Evolutionary conservation across 1,140 invertebrate species (phyloP), one percentile per base, ranked within the genome.

Genomic region (Myzus persicae): DNA sequence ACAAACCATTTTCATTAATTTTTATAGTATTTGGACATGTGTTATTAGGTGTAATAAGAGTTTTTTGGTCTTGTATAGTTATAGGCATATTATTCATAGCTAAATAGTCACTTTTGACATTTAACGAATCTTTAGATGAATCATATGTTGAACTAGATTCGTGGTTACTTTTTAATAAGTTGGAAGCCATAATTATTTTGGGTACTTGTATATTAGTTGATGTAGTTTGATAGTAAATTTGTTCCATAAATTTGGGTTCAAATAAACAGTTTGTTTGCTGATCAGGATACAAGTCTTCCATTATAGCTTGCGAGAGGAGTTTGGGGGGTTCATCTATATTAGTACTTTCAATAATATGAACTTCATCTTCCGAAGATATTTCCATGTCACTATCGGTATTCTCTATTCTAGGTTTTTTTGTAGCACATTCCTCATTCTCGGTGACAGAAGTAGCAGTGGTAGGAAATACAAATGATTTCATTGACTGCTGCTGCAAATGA

Each of bases 401-500:
- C 2, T n/a, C 91, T 40, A 48, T 48, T 84, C 84, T 92, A 26
- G 91, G 38, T 84, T 82, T 92, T 92, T 92, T 92, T 14, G 31
- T 51, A 51, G 51, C 76, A 84, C 76, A 92, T 92, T 92, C 91
- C 11, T 92, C 76, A 40, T 48, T 92, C 3, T 93, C 93, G 88
- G 46, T 31, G 8, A n/a, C 24, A 31, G 36, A 22, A 38, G 18
- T 59, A 67, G 44, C 48, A 46, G 46, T 59, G 42, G 54, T 36
- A 4, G 48, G 31, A 88, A 51, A 5, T 3, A 48, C n/a, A 92
- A 92, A 92, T 38, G 93, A 93, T 82, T 93, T 90, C 44, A 93
- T 90, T 90, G 93, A 93, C 51, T 93, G 93, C 14, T 93, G 84
- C 48, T 38, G 48, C 42, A 89, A 42, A 90, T 90, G 51, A 90